Base-by-base conservation (phyloP, 2,888 invertebrate genomes). In the Nyleta sp. region DNA sequence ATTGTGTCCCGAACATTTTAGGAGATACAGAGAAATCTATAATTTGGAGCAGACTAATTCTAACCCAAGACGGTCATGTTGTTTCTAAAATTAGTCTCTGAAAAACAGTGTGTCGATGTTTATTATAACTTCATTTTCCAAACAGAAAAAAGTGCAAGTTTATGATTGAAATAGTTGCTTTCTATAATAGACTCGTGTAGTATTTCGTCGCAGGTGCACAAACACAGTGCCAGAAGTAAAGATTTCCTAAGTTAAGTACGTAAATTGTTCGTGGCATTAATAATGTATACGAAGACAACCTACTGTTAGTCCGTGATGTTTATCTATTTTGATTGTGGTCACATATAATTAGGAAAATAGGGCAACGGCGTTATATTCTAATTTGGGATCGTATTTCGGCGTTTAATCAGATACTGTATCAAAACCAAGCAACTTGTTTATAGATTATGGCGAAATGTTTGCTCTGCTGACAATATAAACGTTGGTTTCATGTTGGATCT, bases 261-360 rank as follows among this genome's bases (percentile, higher is more conserved):
- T 55, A 64, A 50, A 64, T 64, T 53, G 62, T 62, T 48, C 35
- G 13, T 7, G 40, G 8, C 46, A 64, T 72, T 48, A 72, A 72
- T 72, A 72, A 72, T 48, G 38, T 18, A 72, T 48, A 48, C 28
- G 42, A 57, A 42, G 42, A 48, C 57, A 33, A 33, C 22, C 46
- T 65, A 31, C 57, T 33, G 53, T 64, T 64, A 40, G 64, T 20
- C 20, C 13, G 20, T 57, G 73, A 65, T 65, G 65, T 59, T 73
- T 73, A 73, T 73, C 65, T 65, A 31, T 52, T 73, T 65, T 52
- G 65, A 73, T 65, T 73, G 65, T 65, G 73, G 73, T 65, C 65
- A 59, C 73, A 65, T 73, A 65, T 65, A 65, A 73, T 65, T 73
- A 65, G 59, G 73, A 52, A 73, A 73, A 73, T 65, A 64, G 73